Evolutionary conservation across 2,113 vertebrate species (phyloP).

Genomic region (Trichomycterus rosablanca): DNA sequence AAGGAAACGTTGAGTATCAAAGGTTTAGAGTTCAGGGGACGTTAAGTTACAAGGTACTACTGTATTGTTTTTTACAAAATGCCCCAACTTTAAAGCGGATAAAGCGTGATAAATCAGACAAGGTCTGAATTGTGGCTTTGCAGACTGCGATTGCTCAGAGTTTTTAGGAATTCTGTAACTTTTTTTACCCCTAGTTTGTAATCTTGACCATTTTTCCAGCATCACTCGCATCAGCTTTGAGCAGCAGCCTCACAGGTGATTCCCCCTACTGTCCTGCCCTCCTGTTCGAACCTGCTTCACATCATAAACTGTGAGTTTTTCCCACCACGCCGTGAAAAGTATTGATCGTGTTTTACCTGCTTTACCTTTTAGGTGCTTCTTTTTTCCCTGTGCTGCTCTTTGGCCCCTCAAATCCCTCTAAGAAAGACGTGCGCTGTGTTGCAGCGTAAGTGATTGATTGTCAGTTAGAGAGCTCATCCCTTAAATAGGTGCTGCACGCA

Average conservation of each 20-base stretch:
- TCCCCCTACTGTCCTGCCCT: neutral
- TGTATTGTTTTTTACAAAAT: no score
- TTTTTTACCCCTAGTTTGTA: no score
- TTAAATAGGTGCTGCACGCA: slow-evolving; percentile 45
- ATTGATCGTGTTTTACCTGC: slow-evolving; percentile 30
- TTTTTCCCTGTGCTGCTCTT: slow-evolving; percentile 19
- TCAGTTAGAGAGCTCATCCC: slow-evolving; percentile 51
- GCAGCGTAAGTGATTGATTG: slow-evolving; percentile 52
- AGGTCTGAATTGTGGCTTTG: neutral
- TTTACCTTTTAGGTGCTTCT: slow-evolving; percentile 16
- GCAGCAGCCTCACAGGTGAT: neutral
- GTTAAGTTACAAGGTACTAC: no score
- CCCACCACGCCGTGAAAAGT: no score
- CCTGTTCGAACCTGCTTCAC: neutral
- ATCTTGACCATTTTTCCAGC: no score
- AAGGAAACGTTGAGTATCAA: no score
- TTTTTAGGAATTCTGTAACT: neutral
- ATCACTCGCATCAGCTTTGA: no score
- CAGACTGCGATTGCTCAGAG: neutral
- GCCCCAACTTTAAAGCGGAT: no score
- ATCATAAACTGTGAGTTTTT: slow-evolving; percentile 4
- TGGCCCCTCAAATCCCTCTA: slow-evolving; percentile 15
- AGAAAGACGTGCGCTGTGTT: slow-evolving; percentile 29
- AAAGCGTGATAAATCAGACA: no score
- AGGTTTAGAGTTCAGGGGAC: no score